Base-by-base conservation (phyloP, 2,113 vertebrate species). In the Corythoichthys intestinalis region DNA sequence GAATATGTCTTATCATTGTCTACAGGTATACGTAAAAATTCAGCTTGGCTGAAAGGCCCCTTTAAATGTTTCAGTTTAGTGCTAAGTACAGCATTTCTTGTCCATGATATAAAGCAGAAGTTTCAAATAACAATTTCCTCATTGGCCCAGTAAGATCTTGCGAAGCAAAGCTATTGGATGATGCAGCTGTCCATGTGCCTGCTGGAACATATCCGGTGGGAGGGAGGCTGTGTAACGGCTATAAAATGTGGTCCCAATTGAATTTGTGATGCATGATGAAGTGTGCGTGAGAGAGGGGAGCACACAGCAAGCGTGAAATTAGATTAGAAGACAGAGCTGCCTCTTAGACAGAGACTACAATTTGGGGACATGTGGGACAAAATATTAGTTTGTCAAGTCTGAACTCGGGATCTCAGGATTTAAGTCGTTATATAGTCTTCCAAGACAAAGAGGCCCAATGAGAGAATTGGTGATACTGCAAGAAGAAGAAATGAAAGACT, bases 401-500 rank as follows among this genome's bases (percentile, higher is more conserved):
- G 8, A 52, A 54, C 37, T 39, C 41, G 3, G 20, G 44, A 47
- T 63, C 12, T 63, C 5, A n/a, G 8, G 48, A n/a, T 38, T 76
- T 59, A 28, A 20, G 10, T 28, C 2, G 34, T 47, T 52, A 49
- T 28, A 41, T 37, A 66, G 34, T 17, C 9, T 38, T 54, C 37
- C 34, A 34, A 64, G 65, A 38, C 0, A 14, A 49, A 61, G 2
- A 4, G 6, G n/a, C 2, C 3, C 44, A 53, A 77, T 38, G 15
- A 38, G 17, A 62, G 47, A 54, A 49, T 15, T 9, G 11, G 34
- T 15, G 44, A 41, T 34, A 41, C 12, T 37, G 14, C 59, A 50
- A 57, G 47, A 52, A 64, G 57, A 44, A 57, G 56, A 63, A 69
- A 86, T 86, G 78, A 90, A 84, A 70, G 80, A 88, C 65, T 47